These are phyloP conservation scores for Potamilus streckersoni DNA, from an alignment of 1,140 invertebrate genomes.

Conservation along the genomic window DNA sequence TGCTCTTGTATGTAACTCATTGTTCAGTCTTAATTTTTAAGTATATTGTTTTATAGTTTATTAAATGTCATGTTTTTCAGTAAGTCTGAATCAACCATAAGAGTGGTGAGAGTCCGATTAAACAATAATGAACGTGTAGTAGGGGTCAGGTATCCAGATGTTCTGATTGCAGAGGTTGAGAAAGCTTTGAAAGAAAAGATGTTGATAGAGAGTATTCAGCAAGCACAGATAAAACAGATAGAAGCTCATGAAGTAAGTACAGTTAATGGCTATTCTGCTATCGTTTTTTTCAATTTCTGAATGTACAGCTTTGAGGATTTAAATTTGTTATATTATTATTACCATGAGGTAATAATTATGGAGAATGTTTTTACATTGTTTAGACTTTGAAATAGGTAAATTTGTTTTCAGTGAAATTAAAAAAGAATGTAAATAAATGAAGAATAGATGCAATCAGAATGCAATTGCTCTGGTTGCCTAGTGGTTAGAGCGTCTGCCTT, in stretches of 20 bases:
- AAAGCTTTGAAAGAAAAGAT: conserved; percentile 46
- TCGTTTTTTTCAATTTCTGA: too few species aligned
- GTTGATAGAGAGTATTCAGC: conserved; percentile 9
- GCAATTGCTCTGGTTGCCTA: too few species aligned
- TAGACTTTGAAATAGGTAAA: too few species aligned
- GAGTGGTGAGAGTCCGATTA: conserved; percentile 59
- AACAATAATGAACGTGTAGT: conserved; percentile 60
- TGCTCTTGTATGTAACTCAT: background rate
- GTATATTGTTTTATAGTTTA: background rate
- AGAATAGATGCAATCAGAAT: too few species aligned
- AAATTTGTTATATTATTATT: too few species aligned
- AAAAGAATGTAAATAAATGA: too few species aligned
- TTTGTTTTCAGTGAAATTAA: too few species aligned
- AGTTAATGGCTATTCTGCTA: background rate
- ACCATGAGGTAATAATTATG: too few species aligned
- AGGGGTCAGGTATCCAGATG: conserved; percentile 58
- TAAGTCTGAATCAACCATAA: conserved; percentile 55
- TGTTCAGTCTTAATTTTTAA: background rate
- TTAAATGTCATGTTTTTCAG: conserved; percentile 35
- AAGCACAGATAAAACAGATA: background rate
- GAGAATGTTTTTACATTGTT: too few species aligned
- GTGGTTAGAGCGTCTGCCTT: too few species aligned
- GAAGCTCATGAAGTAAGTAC: background rate
- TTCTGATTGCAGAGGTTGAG: conserved; percentile 59
- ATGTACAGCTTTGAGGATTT: too few species aligned